Percentiles rank a stretch among this genome's conserved stretches.
Evolutionary conservation across 2,888 invertebrate species (phyloP).

Genomic region (Sericinus montela): DNA sequence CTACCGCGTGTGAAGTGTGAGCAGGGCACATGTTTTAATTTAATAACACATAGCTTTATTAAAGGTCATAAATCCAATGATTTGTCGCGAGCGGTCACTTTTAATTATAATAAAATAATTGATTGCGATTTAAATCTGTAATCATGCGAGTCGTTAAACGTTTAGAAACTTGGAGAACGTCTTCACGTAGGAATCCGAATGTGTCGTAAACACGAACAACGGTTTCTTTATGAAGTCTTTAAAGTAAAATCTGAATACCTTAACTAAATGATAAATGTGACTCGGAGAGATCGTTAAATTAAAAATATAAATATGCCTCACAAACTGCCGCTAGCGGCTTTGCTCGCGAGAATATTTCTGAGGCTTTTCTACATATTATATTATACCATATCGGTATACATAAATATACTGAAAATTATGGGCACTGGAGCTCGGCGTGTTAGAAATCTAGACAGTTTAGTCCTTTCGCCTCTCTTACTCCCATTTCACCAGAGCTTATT

Average conservation of each 20-base stretch:
- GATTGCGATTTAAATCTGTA: conserved; percentile 12
- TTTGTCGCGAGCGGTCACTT: neutral
- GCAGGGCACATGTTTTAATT: too few relatives aligned
- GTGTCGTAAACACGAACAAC: conserved; percentile 10
- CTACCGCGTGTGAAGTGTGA: too few relatives aligned
- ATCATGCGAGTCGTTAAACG: conserved; percentile 6
- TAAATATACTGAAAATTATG: too few relatives aligned
- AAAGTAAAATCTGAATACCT: conserved; percentile 16
- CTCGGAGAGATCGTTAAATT: conserved; percentile 12
- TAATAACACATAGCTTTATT: neutral
- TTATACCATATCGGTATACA: too few relatives aligned
- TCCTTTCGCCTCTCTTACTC: too few relatives aligned
- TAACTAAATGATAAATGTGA: conserved; percentile 12
- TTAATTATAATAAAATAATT: conserved; percentile 9
- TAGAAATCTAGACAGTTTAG: too few relatives aligned
- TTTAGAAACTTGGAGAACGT: neutral
- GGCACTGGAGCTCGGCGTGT: too few relatives aligned
- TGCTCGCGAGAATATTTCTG: too few relatives aligned
- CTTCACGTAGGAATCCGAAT: neutral
- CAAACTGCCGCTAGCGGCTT: too few relatives aligned
- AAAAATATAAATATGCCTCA: neutral
- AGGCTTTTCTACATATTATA: too few relatives aligned
- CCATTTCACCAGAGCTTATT: too few relatives aligned
- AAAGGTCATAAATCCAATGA: neutral
- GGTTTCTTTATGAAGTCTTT: conserved; percentile 17